Base-by-base conservation (phyloP, 2,888 invertebrate species). In the Lepetodrilus schrolli region DNA sequence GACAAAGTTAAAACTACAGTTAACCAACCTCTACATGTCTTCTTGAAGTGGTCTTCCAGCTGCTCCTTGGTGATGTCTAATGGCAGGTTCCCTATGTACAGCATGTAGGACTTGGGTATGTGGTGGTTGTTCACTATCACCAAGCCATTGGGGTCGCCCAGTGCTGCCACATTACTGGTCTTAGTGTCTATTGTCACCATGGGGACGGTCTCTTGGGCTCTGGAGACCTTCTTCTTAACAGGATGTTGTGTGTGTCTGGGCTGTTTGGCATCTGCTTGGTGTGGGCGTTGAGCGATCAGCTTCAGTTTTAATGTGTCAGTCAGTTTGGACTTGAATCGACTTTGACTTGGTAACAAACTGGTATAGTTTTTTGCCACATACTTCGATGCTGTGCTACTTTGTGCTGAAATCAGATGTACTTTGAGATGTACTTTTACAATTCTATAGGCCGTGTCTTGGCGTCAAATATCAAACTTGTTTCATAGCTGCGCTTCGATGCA, bases 51-150 rank as follows among this genome's bases (percentile, higher is more conserved):
- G 36, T 86, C 83, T 72, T 84, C 82, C 20, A 88, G 75, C 70
- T 87, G 86, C 73, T 87, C 87, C 48, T 84, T 82, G 0, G 86
- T 86, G 2, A 85, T 78, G 70, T 82, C 78, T 43, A 76, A 82
- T 0, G 88, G 87, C 43, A 88, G 79, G 80, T 88, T 87, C 8
- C 87, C 86, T 8, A 88, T 83, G 80, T 87, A 85, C 17, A 88
- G 73, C 13, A 87, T 85, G 78, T 85, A 85, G 21, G 81, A 82
- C 50, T 83, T 83, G 38, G 82, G 80, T 21, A 77, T 74, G 65
- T 75, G 74, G 58, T 58, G 58, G 30, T 58, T 58, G 17, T 58
- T 58, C 34, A 58, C 58, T 4, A 58, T 34, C 26, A 17, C 17
- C 7, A 58, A 58, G 17, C 58, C 58, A 17, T 58, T 58, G 10